Evolutionary conservation across 2,113 vertebrate species (phyloP).

Genomic region (Engystomops pustulosus): DNA sequence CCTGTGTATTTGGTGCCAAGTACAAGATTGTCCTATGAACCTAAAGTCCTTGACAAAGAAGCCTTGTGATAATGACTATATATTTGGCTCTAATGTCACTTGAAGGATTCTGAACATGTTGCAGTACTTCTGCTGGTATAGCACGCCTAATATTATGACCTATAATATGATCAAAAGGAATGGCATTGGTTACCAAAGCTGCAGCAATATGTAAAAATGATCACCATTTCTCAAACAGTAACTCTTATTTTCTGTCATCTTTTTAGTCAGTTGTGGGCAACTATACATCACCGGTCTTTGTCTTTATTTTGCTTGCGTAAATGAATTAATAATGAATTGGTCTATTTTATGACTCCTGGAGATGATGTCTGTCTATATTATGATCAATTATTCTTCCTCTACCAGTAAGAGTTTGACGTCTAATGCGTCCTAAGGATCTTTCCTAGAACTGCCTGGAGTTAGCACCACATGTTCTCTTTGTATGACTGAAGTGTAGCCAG

Average conservation of each 20-base stretch:
- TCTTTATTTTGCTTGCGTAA: not conserved
- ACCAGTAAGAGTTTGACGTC: slow-evolving; percentile 21
- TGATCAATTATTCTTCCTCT: slow-evolving; percentile 25
- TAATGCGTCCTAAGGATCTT: slow-evolving; percentile 14
- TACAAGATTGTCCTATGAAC: not conserved
- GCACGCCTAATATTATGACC: too few species aligned
- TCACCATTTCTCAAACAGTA: not conserved
- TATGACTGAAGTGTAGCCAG: not conserved
- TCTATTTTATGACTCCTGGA: slow-evolving; percentile 14
- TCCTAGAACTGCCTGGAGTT: slow-evolving; percentile 28
- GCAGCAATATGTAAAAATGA: too few species aligned
- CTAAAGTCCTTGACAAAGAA: not conserved
- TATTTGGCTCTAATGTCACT: too few species aligned
- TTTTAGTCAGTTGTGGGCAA: not conserved
- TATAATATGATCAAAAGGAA: too few species aligned
- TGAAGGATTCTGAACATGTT: too few species aligned
- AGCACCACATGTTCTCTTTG: not conserved
- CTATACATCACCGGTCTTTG: slow-evolving; percentile 23
- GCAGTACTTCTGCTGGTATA: too few species aligned
- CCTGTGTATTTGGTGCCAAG: not conserved
- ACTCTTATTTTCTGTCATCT: not conserved
- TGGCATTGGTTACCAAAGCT: too few species aligned
- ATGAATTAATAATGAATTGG: slow-evolving; percentile 41
- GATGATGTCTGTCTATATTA: slow-evolving; percentile 30
- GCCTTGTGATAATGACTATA: too few species aligned